Evolutionary conservation across 2,888 invertebrate genomes (phyloP).

Genomic region (Itoplectis maculator): DNA sequence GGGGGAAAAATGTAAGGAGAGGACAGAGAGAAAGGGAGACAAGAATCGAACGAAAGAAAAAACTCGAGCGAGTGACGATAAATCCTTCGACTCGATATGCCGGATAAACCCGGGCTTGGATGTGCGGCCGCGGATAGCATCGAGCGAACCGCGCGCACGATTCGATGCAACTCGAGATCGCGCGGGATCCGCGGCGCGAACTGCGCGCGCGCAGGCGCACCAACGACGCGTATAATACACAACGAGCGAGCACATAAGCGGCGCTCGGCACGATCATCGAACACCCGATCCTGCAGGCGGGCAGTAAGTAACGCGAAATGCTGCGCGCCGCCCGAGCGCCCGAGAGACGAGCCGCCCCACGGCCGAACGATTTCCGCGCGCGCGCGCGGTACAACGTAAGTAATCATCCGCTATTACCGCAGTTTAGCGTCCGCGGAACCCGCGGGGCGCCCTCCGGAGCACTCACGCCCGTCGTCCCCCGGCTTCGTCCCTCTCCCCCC

Average conservation of each 20-base stretch:
- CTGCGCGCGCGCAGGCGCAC: too few relatives aligned
- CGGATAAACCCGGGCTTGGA: not conserved
- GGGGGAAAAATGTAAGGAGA: not conserved
- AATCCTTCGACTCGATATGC: constrained; percentile 9
- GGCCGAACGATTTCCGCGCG: constrained; percentile 48
- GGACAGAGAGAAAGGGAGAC: not conserved
- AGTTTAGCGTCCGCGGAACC: constrained; percentile 38
- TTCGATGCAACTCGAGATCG: constrained; percentile 46
- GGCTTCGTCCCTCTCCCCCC: too few relatives aligned
- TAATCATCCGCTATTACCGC: constrained; percentile 62
- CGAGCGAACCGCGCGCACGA: not conserved
- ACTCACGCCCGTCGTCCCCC: not conserved
- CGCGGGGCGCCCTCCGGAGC: not conserved
- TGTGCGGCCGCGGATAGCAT: not conserved
- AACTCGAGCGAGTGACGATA: constrained; percentile 1
- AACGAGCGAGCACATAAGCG: constrained; percentile 45
- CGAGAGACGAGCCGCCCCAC: constrained; percentile 1
- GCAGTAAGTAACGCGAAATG: constrained; percentile 12
- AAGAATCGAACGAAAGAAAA: not conserved
- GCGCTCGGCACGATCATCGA: constrained; percentile 47
- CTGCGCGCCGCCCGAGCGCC: not conserved
- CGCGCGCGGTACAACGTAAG: constrained; percentile 53
- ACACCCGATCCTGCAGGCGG: constrained; percentile 36
- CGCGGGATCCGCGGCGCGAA: not conserved
- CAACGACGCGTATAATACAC: constrained; percentile 34